Base-by-base conservation (phyloP, 2,113 vertebrate genomes). In the Callithrix jacchus region DNA sequence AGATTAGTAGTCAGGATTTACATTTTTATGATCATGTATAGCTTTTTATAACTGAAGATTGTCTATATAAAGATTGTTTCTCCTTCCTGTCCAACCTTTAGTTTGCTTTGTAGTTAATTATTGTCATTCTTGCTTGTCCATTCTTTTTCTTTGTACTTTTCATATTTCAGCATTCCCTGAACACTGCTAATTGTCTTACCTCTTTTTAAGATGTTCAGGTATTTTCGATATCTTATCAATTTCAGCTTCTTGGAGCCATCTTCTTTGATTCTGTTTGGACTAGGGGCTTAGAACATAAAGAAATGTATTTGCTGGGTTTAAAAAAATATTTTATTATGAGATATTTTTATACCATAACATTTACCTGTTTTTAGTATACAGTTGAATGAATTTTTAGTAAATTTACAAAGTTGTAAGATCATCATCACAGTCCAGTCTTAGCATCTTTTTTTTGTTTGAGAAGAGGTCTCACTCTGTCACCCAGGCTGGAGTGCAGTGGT, bases 101-200 rank as follows among this genome's bases (percentile, higher is more conserved):
- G 40, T 42, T 81, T 66, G 82, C 52, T 71, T 71, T 61, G 64
- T 73, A 35, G 27, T 25, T n/a, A n/a, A 32, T n/a, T 20, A 17
- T 13, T 9, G 52, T 16, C 8, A 0, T 2, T 16, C 0, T 68
- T 42, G 71, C n/a, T 30, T 10, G 7, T 21, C 40, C 5, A 1
- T 27, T 73, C 47, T 66, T 54, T 35, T 71, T 20, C 66, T 68
- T 8, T 25, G 21, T 40, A 3, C 25, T 54, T 56, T 4, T 64
- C 42, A 2, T 30, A 8, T 18, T 66, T 56, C 45, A 13, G 2
- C 35, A 11, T 47, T 5, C 76, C 61, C 23, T 14, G 2, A 3
- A 30, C 27, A 64, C 23, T 20, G 64, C 73, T 45, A 25, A 1
- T 27, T 8, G 8, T 13, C 87, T 45, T 13, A 14, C 10, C 14